Evolutionary conservation across 2,113 vertebrate genomes (phyloP).

Genomic region (Barbus barbus): DNA sequence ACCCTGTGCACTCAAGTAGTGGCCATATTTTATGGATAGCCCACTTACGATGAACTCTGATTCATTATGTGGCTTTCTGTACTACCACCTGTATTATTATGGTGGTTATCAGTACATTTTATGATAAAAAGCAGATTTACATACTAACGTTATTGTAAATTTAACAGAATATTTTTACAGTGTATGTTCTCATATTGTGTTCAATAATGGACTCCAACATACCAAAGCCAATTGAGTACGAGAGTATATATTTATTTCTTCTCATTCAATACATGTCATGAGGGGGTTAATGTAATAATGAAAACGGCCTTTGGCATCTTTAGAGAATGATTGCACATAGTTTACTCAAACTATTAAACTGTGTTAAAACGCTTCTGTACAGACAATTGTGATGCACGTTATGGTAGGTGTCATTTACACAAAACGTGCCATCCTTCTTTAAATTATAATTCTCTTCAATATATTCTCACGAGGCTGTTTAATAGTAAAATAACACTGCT

Average conservation of each 20-base stretch:
- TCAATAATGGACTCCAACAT: not conserved
- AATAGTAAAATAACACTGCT: slow-evolving; percentile 14
- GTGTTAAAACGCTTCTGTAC: not conserved
- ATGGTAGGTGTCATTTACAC: not conserved
- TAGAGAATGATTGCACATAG: not conserved
- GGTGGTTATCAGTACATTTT: no score
- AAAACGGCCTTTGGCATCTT: not conserved
- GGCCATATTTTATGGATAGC: no score
- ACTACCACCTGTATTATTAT: no score
- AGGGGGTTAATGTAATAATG: not conserved
- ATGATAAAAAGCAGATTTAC: no score
- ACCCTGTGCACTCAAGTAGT: no score
- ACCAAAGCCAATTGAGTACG: not conserved
- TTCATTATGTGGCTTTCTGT: no score
- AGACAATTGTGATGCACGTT: not conserved
- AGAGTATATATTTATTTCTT: not conserved
- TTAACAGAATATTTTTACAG: no score
- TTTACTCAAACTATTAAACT: not conserved
- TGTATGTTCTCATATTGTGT: not conserved
- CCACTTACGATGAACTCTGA: no score
- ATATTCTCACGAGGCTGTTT: not conserved
- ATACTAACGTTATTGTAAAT: no score
- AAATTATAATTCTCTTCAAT: not conserved
- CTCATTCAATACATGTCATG: not conserved
- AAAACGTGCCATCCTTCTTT: not conserved